Evolutionary conservation across 1,140 invertebrate species (phyloP).

Genomic region (Apis florea): DNA sequence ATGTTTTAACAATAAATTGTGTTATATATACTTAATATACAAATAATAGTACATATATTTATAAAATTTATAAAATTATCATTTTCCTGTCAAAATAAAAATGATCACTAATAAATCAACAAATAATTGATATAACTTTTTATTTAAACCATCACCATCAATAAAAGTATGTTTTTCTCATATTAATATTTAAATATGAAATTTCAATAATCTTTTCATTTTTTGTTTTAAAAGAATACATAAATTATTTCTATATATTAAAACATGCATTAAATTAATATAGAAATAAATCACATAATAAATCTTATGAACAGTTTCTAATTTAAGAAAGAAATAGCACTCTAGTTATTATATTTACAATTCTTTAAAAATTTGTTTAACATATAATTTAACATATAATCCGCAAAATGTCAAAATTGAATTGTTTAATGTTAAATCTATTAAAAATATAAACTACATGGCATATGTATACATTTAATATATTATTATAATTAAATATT

Average conservation of each 20-base stretch:
- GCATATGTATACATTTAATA: constrained; percentile 28
- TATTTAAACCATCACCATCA: constrained; percentile 45
- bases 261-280: background rate
- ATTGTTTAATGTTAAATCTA: background rate
- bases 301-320: background rate
- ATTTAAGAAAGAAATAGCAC: background rate
- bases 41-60: background rate
- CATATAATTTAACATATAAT: background rate
- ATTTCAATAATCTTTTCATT: background rate
- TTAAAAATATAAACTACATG: constrained; percentile 47
- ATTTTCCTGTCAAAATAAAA: constrained; percentile 17
- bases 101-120: constrained; percentile 10
- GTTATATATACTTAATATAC: constrained; percentile 12
- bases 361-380: background rate
- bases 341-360: background rate
- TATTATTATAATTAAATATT: constrained; percentile 8
- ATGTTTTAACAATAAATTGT: background rate
- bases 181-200: constrained; percentile 27
- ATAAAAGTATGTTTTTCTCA: constrained; percentile 22
- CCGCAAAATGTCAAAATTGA: background rate
- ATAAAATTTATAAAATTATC: background rate
- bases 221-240: background rate
- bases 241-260: background rate
- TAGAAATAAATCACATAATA: background rate
- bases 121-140: constrained; percentile 12